Percentiles rank a stretch among this genome's conserved stretches.
Evolutionary conservation across 2,888 invertebrate genomes (phyloP).

Genomic region (Spatulosminthurus flaviceps): DNA sequence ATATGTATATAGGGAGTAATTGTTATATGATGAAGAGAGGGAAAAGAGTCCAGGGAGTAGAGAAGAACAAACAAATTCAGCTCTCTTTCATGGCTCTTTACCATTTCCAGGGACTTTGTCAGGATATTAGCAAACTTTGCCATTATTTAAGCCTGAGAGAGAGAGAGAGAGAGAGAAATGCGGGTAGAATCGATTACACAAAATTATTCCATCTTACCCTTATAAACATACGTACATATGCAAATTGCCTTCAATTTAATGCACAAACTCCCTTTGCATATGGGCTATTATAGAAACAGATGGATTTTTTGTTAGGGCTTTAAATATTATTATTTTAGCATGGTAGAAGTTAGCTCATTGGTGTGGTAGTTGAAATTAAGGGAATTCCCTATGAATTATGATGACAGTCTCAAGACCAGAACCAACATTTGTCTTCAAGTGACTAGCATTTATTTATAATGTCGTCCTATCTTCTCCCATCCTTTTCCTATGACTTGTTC

Average conservation of each 20-base stretch:
- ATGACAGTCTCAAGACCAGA: conserved; percentile 26
- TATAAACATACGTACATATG: not conserved
- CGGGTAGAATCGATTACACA: conserved; percentile 7
- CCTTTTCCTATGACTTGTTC: no score
- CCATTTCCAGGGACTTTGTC: conserved; percentile 23
- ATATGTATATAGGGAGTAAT: no score
- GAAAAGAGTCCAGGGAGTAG: not conserved
- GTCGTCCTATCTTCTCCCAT: not conserved
- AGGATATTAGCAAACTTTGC: conserved; percentile 26
- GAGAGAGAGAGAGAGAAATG: not conserved
- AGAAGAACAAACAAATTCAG: conserved; percentile 1
- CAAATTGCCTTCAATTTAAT: no score
- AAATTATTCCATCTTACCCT: not conserved
- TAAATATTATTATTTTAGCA: no score
- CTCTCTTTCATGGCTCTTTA: conserved; percentile 23
- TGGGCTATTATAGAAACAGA: no score
- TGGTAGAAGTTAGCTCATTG: not conserved
- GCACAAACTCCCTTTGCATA: no score
- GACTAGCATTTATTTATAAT: not conserved
- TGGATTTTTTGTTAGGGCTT: no score
- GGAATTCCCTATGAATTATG: conserved; percentile 31
- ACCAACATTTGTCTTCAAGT: conserved; percentile 34
- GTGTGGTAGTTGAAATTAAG: conserved; percentile 7
- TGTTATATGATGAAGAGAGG: no score
- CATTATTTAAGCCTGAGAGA: conserved; percentile 31